These are phyloP conservation scores for Cheilosia vulpina DNA, from an alignment of 2,888 invertebrate species.

Conservation along the genomic window DNA sequence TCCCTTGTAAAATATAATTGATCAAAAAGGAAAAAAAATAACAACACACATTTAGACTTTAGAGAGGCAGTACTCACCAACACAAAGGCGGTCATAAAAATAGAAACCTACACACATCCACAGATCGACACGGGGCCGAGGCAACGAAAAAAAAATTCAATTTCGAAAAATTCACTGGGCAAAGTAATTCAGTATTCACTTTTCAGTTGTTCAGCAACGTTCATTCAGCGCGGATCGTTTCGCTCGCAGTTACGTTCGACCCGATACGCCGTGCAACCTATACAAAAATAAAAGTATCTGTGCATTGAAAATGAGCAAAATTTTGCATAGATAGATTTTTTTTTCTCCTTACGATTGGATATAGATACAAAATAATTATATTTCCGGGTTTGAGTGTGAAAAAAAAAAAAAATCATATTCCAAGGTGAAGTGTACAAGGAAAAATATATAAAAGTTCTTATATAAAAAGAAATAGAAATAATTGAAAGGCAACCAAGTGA, in stretches of 20 bases:
- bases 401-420: slow-evolving; percentile 36
- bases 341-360: slow-evolving; percentile 43
- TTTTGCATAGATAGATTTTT: slow-evolving; percentile 62
- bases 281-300: slow-evolving; percentile 66
- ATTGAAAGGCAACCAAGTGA: slow-evolving; percentile 42
- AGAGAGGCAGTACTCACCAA: slow-evolving; percentile 65
- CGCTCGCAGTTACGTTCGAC: slow-evolving; percentile 59
- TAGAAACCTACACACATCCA: slow-evolving; percentile 58
- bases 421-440: slow-evolving; percentile 52
- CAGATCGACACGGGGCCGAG: slow-evolving; percentile 7
- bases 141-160: slow-evolving; percentile 48
- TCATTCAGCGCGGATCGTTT: slow-evolving; percentile 80
- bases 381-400: slow-evolving; percentile 77
- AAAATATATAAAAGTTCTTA: slow-evolving; percentile 44
- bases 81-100: slow-evolving; percentile 44
- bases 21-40: slow-evolving; percentile 39
- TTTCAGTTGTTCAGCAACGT: slow-evolving; percentile 80
- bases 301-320: slow-evolving; percentile 73
- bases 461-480: slow-evolving; percentile 40
- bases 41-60: neutral
- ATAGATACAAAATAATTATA: slow-evolving; percentile 67
- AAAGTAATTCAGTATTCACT: slow-evolving; percentile 77
- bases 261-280: slow-evolving; percentile 62
- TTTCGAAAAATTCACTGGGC: slow-evolving; percentile 68
- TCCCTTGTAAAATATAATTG: slow-evolving; percentile 73